These are phyloP conservation scores for Garra rufa DNA, from an alignment of 2,113 vertebrate species.

Conservation along the genomic window DNA sequence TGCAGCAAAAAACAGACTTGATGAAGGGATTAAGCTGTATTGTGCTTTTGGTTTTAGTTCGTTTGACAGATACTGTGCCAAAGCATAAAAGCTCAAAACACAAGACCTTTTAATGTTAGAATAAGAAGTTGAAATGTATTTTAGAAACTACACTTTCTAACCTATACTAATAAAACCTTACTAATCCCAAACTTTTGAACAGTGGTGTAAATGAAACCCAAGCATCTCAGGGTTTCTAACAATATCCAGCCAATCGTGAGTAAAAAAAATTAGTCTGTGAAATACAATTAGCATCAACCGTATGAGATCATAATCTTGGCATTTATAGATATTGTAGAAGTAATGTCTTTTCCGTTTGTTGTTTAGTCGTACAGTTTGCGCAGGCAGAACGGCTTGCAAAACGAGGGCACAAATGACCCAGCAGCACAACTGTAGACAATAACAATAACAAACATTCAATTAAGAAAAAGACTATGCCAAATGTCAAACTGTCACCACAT, in stretches of 20 bases:
- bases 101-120: too few species aligned
- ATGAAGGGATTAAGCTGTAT: too few species aligned
- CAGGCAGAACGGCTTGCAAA: background rate
- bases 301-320: conserved; percentile 5
- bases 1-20: too few species aligned
- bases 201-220: background rate
- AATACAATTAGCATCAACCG: background rate
- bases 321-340: conserved; percentile 28
- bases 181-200: background rate
- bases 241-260: background rate
- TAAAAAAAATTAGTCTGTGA: background rate
- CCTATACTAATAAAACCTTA: too few species aligned
- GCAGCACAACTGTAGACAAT: background rate
- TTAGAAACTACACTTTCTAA: too few species aligned
- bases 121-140: too few species aligned
- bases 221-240: background rate
- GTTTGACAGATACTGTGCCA: too few species aligned
- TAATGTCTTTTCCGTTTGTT: conserved; percentile 17
- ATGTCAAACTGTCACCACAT: conserved; percentile 65
- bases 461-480: conserved; percentile 63
- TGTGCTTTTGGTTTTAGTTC: too few species aligned
- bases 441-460: background rate
- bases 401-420: background rate
- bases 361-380: background rate
- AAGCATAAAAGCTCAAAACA: too few species aligned